These are phyloP conservation scores for Megalurothrips usitatus DNA, from an alignment of 2,888 invertebrate genomes.

Conservation along the genomic window DNA sequence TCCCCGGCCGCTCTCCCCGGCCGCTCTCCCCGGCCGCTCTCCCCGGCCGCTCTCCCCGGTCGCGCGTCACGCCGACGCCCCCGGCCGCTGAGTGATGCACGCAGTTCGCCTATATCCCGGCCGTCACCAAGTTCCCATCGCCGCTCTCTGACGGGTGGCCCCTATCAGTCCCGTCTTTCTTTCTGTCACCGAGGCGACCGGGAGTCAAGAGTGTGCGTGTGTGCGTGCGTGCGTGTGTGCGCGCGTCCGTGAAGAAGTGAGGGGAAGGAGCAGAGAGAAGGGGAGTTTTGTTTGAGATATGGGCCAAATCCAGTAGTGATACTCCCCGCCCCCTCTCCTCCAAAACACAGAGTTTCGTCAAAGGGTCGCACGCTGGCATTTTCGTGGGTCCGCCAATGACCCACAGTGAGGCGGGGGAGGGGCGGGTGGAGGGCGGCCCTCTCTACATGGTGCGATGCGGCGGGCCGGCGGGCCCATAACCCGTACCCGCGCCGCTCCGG, in stretches of 20 bases:
- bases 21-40: background rate
- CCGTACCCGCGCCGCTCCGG: too few relatives aligned
- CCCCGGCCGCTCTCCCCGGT: background rate
- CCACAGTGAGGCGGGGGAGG: background rate
- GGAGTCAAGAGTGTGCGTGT: background rate
- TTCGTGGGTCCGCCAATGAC: background rate
- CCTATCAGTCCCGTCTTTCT: background rate
- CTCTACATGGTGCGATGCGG: background rate
- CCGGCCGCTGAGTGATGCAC: background rate
- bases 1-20: too few relatives aligned
- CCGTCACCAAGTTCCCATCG: background rate
- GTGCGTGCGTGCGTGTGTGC: background rate
- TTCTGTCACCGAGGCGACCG: background rate
- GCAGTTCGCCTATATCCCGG: background rate
- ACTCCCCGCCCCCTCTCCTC: too few relatives aligned
- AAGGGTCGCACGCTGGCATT: too few relatives aligned
- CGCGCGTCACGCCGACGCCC: background rate
- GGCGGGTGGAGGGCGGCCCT: background rate
- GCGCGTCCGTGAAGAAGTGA: too few relatives aligned
- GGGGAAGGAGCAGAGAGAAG: too few relatives aligned
- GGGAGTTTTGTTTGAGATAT: too few relatives aligned
- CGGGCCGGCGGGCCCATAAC: background rate
- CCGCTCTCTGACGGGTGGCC: background rate
- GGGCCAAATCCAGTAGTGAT: too few relatives aligned
- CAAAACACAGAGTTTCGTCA: too few relatives aligned